Conservation (phyloP, 2,797 vertebrate genomes). For the Urosaurus nigricauda region DNA sequence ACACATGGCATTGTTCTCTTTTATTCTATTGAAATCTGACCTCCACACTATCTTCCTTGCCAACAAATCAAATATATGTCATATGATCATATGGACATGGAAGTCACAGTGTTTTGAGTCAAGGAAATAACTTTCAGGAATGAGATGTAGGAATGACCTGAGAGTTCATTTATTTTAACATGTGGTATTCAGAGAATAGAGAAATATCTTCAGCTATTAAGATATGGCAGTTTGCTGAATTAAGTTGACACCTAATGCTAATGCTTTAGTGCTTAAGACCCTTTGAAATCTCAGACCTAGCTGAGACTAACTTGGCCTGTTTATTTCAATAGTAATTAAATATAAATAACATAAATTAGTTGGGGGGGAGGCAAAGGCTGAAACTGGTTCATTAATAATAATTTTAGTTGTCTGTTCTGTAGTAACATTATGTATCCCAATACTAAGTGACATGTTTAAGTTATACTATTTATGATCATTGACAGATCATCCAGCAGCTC, state of each 20-base stretch:
- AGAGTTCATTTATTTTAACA: neutral
- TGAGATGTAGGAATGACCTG: neutral
- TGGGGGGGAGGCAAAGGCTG: neutral
- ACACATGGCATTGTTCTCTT: neutral
- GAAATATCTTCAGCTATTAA: neutral
- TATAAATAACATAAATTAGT: slow-evolving; percentile 4
- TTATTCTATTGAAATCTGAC: neutral
- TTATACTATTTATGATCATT: slow-evolving; percentile 57
- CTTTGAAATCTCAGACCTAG: neutral
- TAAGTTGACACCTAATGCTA: neutral
- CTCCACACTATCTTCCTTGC: neutral
- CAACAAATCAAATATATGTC: neutral
- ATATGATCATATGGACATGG: neutral
- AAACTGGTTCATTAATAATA: slow-evolving; percentile 15
- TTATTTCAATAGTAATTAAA: slow-evolving; percentile 10
- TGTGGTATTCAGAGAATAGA: neutral
- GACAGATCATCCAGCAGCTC: slow-evolving; percentile 47
- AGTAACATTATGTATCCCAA: neutral
- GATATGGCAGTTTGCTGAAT: neutral
- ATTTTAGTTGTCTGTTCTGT: slow-evolving; percentile 12
- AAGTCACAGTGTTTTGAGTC: neutral
- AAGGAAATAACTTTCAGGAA: neutral
- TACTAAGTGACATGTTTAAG: slow-evolving; percentile 12
- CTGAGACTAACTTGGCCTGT: neutral
- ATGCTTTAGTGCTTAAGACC: neutral